Conservation (phyloP, 2,113 vertebrate genomes). For the Lasiurus borealis region DNA sequence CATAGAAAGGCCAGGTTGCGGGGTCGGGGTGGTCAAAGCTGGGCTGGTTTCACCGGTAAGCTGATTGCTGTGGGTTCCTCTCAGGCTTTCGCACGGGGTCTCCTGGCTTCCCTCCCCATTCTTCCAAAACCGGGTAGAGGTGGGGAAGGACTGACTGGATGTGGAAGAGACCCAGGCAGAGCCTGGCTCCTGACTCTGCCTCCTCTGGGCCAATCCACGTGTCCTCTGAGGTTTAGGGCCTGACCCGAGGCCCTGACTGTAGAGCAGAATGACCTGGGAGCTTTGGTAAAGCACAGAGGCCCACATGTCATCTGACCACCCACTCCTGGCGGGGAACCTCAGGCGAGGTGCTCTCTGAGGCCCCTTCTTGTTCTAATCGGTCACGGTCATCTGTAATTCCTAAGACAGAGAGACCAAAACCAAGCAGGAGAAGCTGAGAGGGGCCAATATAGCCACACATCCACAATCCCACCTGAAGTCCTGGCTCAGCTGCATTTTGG, state of each 20-base stretch:
- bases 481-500: neutral
- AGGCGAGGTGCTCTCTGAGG: neutral
- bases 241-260: neutral
- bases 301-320: fast-evolving
- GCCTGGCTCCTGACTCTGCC: neutral
- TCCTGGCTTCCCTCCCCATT: neutral
- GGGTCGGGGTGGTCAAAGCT: neutral
- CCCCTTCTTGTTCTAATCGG: neutral
- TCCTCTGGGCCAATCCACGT: neutral
- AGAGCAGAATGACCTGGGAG: neutral
- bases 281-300: neutral
- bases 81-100: neutral
- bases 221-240: neutral
- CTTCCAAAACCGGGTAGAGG: neutral
- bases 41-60: neutral
- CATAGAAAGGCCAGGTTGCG: neutral
- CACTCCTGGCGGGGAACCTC: neutral
- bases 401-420: slow-evolving; percentile 1
- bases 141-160: too few relatives aligned
- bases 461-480: neutral
- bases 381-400: neutral
- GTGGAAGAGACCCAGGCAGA: neutral
- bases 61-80: neutral
- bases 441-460: neutral
- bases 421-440: neutral